These are phyloP conservation scores for Drosophila neocordata DNA, from an alignment of 1,140 invertebrate genomes.

Conservation along the genomic window DNA sequence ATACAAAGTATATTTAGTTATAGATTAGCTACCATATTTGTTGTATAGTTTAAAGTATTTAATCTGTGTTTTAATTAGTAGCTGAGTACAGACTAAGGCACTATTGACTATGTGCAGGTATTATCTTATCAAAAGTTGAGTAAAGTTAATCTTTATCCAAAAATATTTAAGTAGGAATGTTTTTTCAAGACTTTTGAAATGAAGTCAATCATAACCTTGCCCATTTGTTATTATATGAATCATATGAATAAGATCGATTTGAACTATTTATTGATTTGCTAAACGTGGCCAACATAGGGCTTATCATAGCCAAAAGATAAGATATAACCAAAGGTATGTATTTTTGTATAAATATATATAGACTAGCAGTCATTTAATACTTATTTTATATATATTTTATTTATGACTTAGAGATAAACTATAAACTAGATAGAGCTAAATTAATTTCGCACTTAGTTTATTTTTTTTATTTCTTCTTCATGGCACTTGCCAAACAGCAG, in stretches of 20 bases:
- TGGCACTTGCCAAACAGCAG: conserved; percentile 83
- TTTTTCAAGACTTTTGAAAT: too few species aligned
- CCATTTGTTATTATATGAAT: not conserved
- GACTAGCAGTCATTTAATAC: conserved; percentile 46
- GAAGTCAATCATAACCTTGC: not conserved
- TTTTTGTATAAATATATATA: conserved; percentile 6
- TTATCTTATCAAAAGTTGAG: not conserved
- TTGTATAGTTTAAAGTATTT: too few species aligned
- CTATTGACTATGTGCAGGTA: not conserved
- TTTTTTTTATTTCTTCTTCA: conserved; percentile 82
- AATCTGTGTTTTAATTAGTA: too few species aligned
- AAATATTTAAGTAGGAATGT: not conserved
- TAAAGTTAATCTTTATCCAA: conserved; percentile 6
- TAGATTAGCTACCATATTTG: too few species aligned
- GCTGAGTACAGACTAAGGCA: not conserved
- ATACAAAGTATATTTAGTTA: too few species aligned
- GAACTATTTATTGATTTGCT: not conserved
- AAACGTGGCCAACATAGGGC: conserved; percentile 3
- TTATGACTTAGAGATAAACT: conserved; percentile 21
- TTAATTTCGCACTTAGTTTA: conserved; percentile 3
- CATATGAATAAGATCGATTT: not conserved
- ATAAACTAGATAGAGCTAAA: conserved; percentile 23
- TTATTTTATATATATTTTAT: conserved; percentile 31
- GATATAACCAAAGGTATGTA: conserved; percentile 24
- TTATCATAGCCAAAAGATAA: conserved; percentile 28